phyloP scores from a whole-genome alignment of 2,888 invertebrate species.

The Troides helena region DNA sequence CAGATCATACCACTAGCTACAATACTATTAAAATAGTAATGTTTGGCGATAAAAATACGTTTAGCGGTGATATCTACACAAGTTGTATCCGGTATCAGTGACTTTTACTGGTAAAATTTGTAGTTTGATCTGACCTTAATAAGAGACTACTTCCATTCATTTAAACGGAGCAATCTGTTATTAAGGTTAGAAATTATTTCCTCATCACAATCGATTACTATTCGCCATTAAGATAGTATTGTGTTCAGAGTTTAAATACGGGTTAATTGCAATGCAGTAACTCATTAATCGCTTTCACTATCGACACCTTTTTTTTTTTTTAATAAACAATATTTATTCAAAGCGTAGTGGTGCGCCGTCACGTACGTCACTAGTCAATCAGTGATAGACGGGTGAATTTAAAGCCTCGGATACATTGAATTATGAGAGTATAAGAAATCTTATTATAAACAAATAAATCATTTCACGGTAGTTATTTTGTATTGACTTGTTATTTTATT shows the following conservation, averaged over 20 bases:
- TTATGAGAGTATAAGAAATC: neutral
- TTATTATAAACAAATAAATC: neutral
- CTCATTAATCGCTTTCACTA: constrained; percentile 18
- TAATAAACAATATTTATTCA: constrained; percentile 16
- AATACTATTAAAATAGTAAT: no score
- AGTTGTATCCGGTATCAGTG: no score
- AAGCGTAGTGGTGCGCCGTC: constrained; percentile 8
- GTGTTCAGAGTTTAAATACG: constrained; percentile 18
- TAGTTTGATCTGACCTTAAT: no score
- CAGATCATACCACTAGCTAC: no score
- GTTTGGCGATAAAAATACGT: no score
- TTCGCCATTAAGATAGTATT: constrained; percentile 17
- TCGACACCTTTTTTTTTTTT: constrained; percentile 3
- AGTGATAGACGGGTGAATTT: constrained; percentile 17
- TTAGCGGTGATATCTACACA: no score
- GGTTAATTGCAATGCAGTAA: constrained; percentile 23
- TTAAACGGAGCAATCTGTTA: no score
- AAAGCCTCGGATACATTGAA: constrained; percentile 2
- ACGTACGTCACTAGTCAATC: constrained; percentile 24
- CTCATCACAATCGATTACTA: constrained; percentile 7
- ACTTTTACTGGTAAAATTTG: no score
- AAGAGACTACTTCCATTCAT: no score
- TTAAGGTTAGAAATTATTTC: neutral
- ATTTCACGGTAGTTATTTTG: no score
- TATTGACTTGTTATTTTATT: no score